These are phyloP conservation scores for Rhynchonycteris naso DNA, from an alignment of 2,797 vertebrate genomes.

Conservation along the genomic window DNA sequence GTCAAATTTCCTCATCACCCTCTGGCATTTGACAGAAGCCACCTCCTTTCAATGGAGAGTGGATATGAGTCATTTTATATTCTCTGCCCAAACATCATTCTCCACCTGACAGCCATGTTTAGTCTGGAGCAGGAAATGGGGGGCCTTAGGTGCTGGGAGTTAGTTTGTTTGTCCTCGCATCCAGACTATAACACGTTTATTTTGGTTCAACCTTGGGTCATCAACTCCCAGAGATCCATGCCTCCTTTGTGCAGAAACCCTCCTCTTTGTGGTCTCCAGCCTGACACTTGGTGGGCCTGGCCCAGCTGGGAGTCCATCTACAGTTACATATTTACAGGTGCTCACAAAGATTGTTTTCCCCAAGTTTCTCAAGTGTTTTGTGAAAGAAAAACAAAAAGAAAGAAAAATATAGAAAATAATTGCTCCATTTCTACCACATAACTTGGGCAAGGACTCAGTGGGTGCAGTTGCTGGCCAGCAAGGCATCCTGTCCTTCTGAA, in stretches of 20 bases:
- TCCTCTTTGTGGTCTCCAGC: slow-evolving; percentile 55
- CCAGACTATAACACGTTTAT: slow-evolving; percentile 79
- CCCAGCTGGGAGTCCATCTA: slow-evolving; percentile 73
- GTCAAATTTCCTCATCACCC: background rate
- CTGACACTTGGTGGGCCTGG: slow-evolving; percentile 44
- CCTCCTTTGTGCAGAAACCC: slow-evolving; percentile 45
- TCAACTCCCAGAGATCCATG: slow-evolving; percentile 58
- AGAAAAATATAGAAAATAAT: background rate
- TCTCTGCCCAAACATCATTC: background rate
- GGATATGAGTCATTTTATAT: background rate
- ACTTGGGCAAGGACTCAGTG: slow-evolving; percentile 28
- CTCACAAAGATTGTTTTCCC: slow-evolving; percentile 76
- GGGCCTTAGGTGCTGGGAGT: slow-evolving; percentile 28
- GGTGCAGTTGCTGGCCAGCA: background rate
- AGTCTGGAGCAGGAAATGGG: slow-evolving; percentile 46
- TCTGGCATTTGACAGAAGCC: background rate
- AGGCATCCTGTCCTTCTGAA: background rate
- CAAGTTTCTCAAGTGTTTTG: slow-evolving; percentile 79
- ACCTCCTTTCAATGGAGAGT: background rate
- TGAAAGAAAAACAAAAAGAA: slow-evolving; percentile 69
- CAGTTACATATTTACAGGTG: slow-evolving; percentile 79
- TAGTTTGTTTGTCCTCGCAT: slow-evolving; percentile 52
- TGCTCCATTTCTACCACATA: background rate
- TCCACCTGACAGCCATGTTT: background rate
- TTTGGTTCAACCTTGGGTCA: slow-evolving; percentile 79